These are phyloP conservation scores for Eumerus sabulonum DNA, from an alignment of 2,888 invertebrate species.

Conservation along the genomic window DNA sequence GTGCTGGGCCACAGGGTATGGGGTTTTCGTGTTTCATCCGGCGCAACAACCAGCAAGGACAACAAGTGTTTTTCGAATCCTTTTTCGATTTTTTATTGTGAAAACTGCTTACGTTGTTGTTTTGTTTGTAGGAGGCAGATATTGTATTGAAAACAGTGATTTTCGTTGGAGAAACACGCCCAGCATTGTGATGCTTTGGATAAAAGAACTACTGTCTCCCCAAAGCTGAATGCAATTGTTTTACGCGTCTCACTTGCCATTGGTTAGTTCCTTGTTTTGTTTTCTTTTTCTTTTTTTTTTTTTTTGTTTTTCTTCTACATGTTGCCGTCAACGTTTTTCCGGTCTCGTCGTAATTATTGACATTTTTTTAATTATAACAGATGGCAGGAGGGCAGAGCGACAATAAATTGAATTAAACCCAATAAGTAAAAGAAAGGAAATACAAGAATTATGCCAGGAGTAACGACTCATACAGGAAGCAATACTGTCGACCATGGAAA, in stretches of 20 bases:
- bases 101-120: not conserved
- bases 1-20: conserved; percentile 20
- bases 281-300: conserved; percentile 1
- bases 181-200: not conserved
- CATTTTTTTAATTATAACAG: conserved; percentile 64
- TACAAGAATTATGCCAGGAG: conserved; percentile 52
- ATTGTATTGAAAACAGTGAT: conserved; percentile 43
- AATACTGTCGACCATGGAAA: not conserved
- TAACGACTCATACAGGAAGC: not conserved
- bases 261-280: too few species aligned
- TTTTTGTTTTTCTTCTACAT: conserved; percentile 1
- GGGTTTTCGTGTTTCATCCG: not conserved
- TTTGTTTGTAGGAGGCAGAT: conserved; percentile 7
- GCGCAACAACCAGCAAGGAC: conserved; percentile 19
- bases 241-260: conserved; percentile 38
- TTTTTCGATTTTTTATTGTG: conserved; percentile 12
- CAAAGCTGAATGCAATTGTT: conserved; percentile 58
- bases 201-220: conserved; percentile 43
- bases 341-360: conserved; percentile 51
- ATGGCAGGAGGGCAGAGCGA: conserved; percentile 38
- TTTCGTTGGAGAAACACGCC: conserved; percentile 33
- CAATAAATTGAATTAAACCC: conserved; percentile 65
- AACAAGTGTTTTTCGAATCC: conserved; percentile 39
- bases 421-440: conserved; percentile 49
- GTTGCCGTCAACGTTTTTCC: conserved; percentile 6